These are phyloP conservation scores for Urocynchramus pylzowi DNA, from an alignment of 2,113 vertebrate species.

Conservation along the genomic window DNA sequence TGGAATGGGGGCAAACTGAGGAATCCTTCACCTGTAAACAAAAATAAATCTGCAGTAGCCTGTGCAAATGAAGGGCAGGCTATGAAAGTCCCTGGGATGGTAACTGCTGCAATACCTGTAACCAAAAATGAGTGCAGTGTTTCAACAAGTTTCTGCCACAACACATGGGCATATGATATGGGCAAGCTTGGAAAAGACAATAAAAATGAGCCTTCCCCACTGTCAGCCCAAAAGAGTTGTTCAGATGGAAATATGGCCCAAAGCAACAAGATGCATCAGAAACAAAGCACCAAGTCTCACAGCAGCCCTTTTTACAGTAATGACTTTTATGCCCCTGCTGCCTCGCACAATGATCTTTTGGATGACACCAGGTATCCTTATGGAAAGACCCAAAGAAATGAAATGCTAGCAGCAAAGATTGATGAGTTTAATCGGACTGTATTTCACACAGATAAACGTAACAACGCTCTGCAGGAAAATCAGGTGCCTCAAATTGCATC, in stretches of 20 bases:
- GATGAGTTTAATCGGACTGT: conserved; percentile 92
- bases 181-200: conserved; percentile 67
- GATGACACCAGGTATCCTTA: neutral
- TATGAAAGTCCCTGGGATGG: conserved; percentile 54
- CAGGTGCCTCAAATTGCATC: conserved; percentile 1
- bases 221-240: conserved; percentile 79
- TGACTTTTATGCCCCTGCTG: neutral
- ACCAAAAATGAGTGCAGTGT: conserved; percentile 61
- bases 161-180: conserved; percentile 76
- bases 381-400: conserved; percentile 75
- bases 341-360: neutral
- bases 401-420: conserved; percentile 86
- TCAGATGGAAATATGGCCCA: conserved; percentile 76
- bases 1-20: conserved; percentile 62
- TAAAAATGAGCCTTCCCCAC: conserved; percentile 60
- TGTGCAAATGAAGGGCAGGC: conserved; percentile 76
- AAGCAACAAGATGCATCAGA: conserved; percentile 54
- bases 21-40: conserved; percentile 71
- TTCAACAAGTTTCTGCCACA: conserved; percentile 74
- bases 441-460: conserved; percentile 86
- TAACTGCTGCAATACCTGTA: conserved; percentile 54
- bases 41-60: conserved; percentile 65
- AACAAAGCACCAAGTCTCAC: conserved; percentile 22
- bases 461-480: conserved; percentile 12
- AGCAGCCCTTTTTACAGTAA: neutral